Evolutionary conservation across 2,113 vertebrate species (phyloP), one percentile per base, ranked within the genome.

Genomic region (Erythrolamprus reginae): DNA sequence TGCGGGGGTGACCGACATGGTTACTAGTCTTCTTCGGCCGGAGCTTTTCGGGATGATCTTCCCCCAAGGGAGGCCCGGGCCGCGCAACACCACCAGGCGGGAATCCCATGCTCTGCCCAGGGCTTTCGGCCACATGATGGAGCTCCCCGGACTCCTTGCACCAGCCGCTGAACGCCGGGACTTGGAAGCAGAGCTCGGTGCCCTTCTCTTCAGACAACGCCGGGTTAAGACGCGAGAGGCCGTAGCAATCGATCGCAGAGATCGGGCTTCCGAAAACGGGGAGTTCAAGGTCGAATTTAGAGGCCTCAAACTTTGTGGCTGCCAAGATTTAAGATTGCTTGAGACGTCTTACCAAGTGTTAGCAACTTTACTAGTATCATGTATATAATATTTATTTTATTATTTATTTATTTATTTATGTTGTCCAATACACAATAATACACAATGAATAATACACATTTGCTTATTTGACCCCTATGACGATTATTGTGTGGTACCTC

Each of bases 1-100:
- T 15, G 89, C 1, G 3, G 96, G 96, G 8, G 50, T 47, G 52
- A 94, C 91, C 1, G 92, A 85, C 82, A 96, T 5, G 38, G 89
- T 94, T 0, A 88, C 92, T 0, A 87, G 86, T 45, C 91, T 87
- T 3, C 89, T 51, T 88, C 21, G 19, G n/a, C 5, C 6, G 10
- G 3, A 9, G 89, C 24, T 42, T 77, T 42, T 38, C 17, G 17
- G 70, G 42, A 42, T 3, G 33, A 42, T 42, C 33, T 13, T 21
- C 61, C 21, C 42, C 65, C 3, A 70, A 82, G 42, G 33, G 5
- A 10, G 6, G 0, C 86, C 26, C 26, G 65, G 65, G 3, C 87
- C 12, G 17, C 23, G 70, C 50, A 93, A 89, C 65, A 50, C 5
- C 86, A 23, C 47, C 10, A 10, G 47, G 26, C 47, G 0, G 52